Percentiles rank a stretch among this genome's conserved stretches.
These are phyloP conservation scores for Drosophila paracracens DNA, from an alignment of 2,888 invertebrate genomes.

Conservation along the genomic window DNA sequence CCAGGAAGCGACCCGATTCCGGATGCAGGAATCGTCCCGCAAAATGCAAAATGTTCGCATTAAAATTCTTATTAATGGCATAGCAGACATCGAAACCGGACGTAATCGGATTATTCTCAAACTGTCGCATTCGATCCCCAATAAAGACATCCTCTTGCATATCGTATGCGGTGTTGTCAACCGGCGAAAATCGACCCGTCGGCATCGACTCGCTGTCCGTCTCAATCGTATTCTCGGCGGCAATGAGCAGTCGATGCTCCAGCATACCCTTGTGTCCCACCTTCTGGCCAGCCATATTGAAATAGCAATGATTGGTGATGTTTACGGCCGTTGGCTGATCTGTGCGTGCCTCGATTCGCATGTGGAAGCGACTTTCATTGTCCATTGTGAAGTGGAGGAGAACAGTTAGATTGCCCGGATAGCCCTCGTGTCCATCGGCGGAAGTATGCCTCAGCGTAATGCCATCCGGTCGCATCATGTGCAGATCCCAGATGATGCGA, in stretches of 20 bases:
- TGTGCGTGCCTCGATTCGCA: constrained; percentile 91
- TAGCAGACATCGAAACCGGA: constrained; percentile 60
- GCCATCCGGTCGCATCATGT: constrained; percentile 68
- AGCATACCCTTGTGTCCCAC: constrained; percentile 87
- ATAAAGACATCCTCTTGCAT: constrained; percentile 89
- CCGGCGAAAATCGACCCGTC: constrained; percentile 89
- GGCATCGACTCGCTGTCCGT: constrained; percentile 89
- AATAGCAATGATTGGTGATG: constrained; percentile 94
- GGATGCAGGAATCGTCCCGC: constrained; percentile 90
- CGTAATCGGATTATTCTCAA: constrained; percentile 86
- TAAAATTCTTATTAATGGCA: constrained; percentile 60
- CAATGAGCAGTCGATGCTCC: constrained; percentile 90
- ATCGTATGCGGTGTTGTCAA: constrained; percentile 90
- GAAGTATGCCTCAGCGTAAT: constrained; percentile 92
- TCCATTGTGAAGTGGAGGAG: constrained; percentile 90
- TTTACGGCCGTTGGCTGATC: constrained; percentile 93
- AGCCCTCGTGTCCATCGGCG: constrained; percentile 93
- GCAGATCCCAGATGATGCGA: constrained; percentile 89
- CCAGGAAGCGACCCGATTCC: constrained; percentile 89
- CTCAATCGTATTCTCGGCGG: constrained; percentile 91
- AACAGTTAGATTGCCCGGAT: constrained; percentile 92
- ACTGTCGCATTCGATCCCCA: constrained; percentile 88
- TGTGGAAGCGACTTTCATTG: constrained; percentile 89
- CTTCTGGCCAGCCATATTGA: constrained; percentile 94
- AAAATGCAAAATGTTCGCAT: constrained; percentile 84